Conservation (phyloP, 1,140 invertebrate species). For the Nasonia longicornis region DNA sequence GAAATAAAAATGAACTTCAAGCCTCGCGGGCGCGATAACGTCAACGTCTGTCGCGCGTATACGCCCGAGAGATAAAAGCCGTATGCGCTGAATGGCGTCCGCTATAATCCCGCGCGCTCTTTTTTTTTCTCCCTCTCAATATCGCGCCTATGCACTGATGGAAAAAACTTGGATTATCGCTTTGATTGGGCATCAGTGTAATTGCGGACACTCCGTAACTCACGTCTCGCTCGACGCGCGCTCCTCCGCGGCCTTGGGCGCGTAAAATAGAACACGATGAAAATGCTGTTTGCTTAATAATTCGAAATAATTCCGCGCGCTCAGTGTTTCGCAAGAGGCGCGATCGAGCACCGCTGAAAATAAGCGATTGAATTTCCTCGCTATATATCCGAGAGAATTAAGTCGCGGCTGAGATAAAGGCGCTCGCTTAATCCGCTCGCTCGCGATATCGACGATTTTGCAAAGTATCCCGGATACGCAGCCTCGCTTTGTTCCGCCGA, state of each 20-base stretch:
- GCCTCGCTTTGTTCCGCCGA: too few relatives aligned
- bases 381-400: too few relatives aligned
- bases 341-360: too few relatives aligned
- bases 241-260: too few relatives aligned
- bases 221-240: neutral
- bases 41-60: constrained; percentile 12
- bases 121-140: constrained; percentile 3
- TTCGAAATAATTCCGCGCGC: too few relatives aligned
- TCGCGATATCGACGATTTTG: too few relatives aligned
- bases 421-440: too few relatives aligned
- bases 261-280: neutral
- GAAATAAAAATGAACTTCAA: constrained; percentile 34
- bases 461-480: neutral
- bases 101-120: constrained; percentile 4
- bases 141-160: neutral
- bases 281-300: neutral
- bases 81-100: constrained; percentile 7
- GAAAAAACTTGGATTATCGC: constrained; percentile 8
- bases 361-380: too few relatives aligned
- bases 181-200: constrained; percentile 34
- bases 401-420: too few relatives aligned
- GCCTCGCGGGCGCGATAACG: constrained; percentile 7
- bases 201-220: constrained; percentile 33
- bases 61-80: constrained; percentile 16
- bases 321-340: too few relatives aligned